Evolutionary conservation across 2,888 invertebrate species (phyloP).

Genomic region (Melanargia galathea): DNA sequence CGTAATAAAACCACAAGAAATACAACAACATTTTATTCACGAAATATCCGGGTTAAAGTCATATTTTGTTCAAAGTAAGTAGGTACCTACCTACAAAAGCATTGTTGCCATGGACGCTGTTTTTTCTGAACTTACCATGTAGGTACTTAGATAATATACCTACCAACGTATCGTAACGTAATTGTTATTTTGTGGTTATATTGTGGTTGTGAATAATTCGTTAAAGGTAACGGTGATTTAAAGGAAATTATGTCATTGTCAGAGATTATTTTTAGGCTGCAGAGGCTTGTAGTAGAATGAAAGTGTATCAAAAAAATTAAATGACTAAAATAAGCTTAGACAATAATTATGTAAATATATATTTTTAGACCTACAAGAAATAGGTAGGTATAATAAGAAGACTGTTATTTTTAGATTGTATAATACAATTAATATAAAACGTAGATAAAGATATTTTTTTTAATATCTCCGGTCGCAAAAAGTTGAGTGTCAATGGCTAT

Average conservation of each 20-base stretch:
- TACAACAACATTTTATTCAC: not conserved
- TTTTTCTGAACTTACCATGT: slow-evolving; percentile 6
- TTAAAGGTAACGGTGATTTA: slow-evolving; percentile 30
- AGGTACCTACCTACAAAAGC: not conserved
- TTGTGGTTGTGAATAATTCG: slow-evolving; percentile 28
- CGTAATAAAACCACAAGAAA: not conserved
- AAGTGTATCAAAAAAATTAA: not conserved
- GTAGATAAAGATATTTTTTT: too few species aligned
- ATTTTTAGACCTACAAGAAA: too few species aligned
- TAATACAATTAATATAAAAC: too few species aligned
- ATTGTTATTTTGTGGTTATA: too few species aligned
- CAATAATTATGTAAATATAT: too few species aligned
- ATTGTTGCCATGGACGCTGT: slow-evolving; percentile 12
- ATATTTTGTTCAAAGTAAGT: not conserved
- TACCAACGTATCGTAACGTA: too few species aligned
- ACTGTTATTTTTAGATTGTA: too few species aligned
- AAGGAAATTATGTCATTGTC: slow-evolving; percentile 23
- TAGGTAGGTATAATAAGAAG: too few species aligned
- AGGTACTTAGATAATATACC: too few species aligned
- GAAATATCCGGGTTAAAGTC: not conserved
- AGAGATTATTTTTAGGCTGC: slow-evolving; percentile 1
- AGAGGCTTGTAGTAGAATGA: not conserved
- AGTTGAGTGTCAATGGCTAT: too few species aligned
- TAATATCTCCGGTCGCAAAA: too few species aligned
- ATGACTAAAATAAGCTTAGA: not conserved